Base-by-base conservation (phyloP, 2,797 vertebrate genomes). In the Muscicapa striata region DNA sequence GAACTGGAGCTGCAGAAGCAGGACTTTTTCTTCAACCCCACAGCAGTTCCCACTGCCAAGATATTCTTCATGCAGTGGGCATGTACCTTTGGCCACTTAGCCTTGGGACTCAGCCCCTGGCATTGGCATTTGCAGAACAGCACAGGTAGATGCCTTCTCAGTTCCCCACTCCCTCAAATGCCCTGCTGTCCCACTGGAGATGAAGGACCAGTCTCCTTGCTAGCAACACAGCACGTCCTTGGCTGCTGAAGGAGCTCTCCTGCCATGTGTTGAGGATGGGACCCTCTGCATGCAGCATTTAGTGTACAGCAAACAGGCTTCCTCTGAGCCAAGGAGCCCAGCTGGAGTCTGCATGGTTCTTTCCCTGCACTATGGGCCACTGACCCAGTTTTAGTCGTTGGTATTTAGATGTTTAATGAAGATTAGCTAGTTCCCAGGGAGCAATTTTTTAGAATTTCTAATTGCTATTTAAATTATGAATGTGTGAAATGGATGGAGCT, bases 331-430 rank as follows among this genome's bases (percentile, higher is more conserved):
- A 40, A 49, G 3, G 4, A 68, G 40, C 30, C 13, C 30, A 49
- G 38, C 78, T 52, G n/a, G 29, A 58, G 29, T 17, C n/a, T 48
- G 26, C 62, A 21, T 2, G 0, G 52, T 82, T 88, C 46, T 58
- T 88, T 90, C 59, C n/a, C 45, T 76, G 54, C 26, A 26, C 43
- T 0, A 0, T 15, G 9, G 18, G 29, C 43, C 83, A 59, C 91
- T 45, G 88, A 88, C 91, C 67, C 57, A 84, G 26, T 91, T 96
- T 82, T 45, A 67, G 43, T 78, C 1, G 0, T 51, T 82, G 43
- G 32, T 89, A 63, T 82, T 93, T 73, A 89, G 91, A 82, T 93
- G 55, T 73, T 94, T 87, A 90, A 84, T 93, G 93, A 89, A 90
- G 88, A 95, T 91, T 82, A 95, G 80, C 55, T 79, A 84, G 48